These are phyloP conservation scores for Artibeus jamaicensis DNA, from an alignment of 2,797 vertebrate species.

Conservation along the genomic window DNA sequence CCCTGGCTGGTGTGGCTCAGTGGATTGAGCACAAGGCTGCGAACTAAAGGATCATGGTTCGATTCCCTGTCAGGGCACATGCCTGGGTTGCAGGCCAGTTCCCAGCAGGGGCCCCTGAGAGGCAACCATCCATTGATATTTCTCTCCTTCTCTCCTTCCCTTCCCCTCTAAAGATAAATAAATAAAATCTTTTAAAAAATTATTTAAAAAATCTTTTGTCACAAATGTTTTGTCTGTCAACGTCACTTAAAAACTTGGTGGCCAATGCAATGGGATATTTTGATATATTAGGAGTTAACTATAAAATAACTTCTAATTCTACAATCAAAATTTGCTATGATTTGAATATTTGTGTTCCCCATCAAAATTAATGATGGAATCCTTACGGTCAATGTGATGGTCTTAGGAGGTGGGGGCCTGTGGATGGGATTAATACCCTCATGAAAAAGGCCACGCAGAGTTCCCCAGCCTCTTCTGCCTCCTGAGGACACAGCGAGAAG, in stretches of 20 bases:
- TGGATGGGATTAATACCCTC: background rate
- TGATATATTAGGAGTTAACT: background rate
- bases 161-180: too few species aligned
- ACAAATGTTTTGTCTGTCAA: background rate
- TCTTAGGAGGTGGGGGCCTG: background rate
- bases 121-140: too few species aligned
- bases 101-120: too few species aligned
- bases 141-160: too few species aligned
- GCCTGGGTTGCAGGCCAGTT: too few species aligned
- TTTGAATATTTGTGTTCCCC: background rate
- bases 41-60: too few species aligned
- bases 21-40: too few species aligned
- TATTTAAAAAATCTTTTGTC: background rate
- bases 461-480: background rate
- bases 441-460: background rate
- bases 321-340: background rate
- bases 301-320: background rate
- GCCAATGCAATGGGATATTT: background rate
- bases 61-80: too few species aligned
- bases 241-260: background rate
- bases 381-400: background rate
- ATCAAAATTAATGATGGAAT: background rate
- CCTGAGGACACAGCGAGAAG: background rate
- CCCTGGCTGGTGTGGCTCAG: too few species aligned
- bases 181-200: too few species aligned